Base-by-base conservation (phyloP, 64 coral and sea anemone genomes). In the Montipora foliosa region DNA sequence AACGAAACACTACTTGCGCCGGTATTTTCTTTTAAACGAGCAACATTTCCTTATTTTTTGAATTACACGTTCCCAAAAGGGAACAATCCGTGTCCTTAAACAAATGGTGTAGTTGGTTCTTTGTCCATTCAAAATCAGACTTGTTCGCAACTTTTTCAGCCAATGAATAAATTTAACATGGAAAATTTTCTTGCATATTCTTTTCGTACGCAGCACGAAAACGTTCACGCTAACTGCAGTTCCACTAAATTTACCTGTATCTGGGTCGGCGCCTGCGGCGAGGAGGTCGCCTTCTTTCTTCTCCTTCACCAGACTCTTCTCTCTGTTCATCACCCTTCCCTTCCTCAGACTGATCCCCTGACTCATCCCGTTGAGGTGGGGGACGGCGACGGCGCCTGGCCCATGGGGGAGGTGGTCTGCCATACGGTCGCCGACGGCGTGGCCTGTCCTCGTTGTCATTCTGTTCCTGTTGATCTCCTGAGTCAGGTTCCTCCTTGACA, bases 191-290 rank as follows among this genome's bases (percentile, higher is more conserved):
- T 37, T 37, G 29, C 29, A 37, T 1, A 37, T 37, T 37, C 29
- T 37, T 37, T 37, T 37, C 29, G 29, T 37, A 37, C 29, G 29
- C 29, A 37, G 29, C 29, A 37, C 29, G 29, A 37, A 37, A 37
- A 37, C 29, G 29, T 37, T 37, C 29, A 37, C 29, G 29, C 29
- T 37, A 37, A 37, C 29, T 37, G 29, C 29, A 37, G 29, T 37
- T 37, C 29, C 29, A 37, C 29, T 37, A 24, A n/a, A 71, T 8
- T 47, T 47, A 67, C 29, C 92, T 91, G 24, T 90, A 93, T 12
- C 95, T 90, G 0, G 95, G 95, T 13, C 95, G 72, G 24, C 96
- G 89, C 55, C 92, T 68, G 2, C 96, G 93, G 47, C 92, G 92
- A 72, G 96, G 92, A 57, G 95, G 93, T 85, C 93, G 90, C 49